Evolutionary conservation across 2,113 vertebrate genomes (phyloP).

Genomic region (Gallinago undulata): DNA sequence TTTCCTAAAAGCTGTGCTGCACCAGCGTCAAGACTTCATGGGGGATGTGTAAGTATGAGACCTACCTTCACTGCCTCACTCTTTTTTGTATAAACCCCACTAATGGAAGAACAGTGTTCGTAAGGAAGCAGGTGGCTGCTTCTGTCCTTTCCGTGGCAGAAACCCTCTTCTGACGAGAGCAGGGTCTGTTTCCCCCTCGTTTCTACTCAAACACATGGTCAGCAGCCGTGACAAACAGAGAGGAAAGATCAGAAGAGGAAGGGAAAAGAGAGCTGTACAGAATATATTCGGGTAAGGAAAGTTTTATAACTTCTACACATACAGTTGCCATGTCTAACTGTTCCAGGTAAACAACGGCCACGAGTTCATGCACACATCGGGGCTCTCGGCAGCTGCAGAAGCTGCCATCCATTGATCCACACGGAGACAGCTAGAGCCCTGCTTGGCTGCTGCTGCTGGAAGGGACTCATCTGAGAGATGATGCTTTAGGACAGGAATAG

Average conservation of each 20-base stretch:
- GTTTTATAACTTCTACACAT: background rate
- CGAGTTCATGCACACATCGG: fast-evolving
- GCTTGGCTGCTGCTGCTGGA: background rate
- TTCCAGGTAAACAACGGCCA: background rate
- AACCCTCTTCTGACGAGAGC: background rate
- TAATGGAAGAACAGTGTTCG: fast-evolving
- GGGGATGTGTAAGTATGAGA: background rate
- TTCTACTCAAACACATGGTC: background rate
- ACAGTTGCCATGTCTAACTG: background rate
- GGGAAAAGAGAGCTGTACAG: fast-evolving
- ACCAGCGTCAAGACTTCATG: background rate
- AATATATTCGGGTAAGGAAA: background rate
- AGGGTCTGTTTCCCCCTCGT: background rate
- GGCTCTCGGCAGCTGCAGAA: background rate
- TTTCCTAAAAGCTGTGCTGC: background rate
- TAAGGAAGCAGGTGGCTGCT: background rate
- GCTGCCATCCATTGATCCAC: background rate
- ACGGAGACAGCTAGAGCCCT: fast-evolving
- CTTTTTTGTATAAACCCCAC: fast-evolving
- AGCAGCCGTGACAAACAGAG: fast-evolving
- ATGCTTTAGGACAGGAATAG: fast-evolving
- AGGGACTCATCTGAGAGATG: too few relatives aligned
- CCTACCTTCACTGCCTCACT: background rate
- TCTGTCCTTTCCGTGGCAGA: background rate
- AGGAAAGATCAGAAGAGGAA: background rate